phyloP scores from a whole-genome alignment of 2,888 invertebrate genomes.

The Phoronis australis region DNA sequence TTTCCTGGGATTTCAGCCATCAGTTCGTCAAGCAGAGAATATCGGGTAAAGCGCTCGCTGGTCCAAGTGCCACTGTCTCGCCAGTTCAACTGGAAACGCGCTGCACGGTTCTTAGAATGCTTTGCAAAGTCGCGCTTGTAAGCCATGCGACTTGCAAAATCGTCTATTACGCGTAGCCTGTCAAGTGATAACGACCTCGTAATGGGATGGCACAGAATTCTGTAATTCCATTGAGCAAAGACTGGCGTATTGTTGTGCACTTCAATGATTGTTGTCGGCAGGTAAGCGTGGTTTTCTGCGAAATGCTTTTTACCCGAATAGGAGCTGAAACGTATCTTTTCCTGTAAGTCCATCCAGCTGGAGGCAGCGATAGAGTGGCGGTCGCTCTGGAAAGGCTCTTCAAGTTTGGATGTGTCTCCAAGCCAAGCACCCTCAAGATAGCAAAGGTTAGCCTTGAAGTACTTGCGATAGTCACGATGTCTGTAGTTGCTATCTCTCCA shows the following conservation, averaged over 20 bases:
- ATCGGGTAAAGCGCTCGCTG: slow-evolving; percentile 10
- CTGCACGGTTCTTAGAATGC: slow-evolving; percentile 11
- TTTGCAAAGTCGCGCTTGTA: slow-evolving; percentile 7
- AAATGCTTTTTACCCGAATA: slow-evolving; percentile 26
- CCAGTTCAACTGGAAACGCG: slow-evolving; percentile 4
- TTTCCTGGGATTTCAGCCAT: slow-evolving; percentile 33
- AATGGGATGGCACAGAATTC: slow-evolving; percentile 23
- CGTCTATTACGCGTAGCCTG: slow-evolving; percentile 17
- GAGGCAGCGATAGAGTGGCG: slow-evolving; percentile 28
- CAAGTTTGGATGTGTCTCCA: slow-evolving; percentile 17
- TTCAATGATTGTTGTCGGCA: slow-evolving; percentile 28
- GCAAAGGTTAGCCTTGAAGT: slow-evolving; percentile 26
- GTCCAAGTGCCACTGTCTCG: too few relatives aligned
- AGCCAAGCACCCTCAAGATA: slow-evolving; percentile 30
- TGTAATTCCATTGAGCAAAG: slow-evolving; percentile 35
- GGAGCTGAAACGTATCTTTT: slow-evolving; percentile 22
- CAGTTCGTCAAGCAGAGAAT: slow-evolving; percentile 21
- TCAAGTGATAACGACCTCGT: slow-evolving; percentile 15
- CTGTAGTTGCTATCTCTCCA: slow-evolving; percentile 13
- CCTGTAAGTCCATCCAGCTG: slow-evolving; percentile 27
- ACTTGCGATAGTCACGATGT: slow-evolving; percentile 17
- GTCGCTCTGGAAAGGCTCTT: slow-evolving; percentile 29
- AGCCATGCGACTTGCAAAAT: slow-evolving; percentile 16
- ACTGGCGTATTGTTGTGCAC: slow-evolving; percentile 18
- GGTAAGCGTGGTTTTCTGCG: slow-evolving; percentile 28